Conservation (phyloP, 2,888 invertebrate species). For the Tillus elongatus region DNA sequence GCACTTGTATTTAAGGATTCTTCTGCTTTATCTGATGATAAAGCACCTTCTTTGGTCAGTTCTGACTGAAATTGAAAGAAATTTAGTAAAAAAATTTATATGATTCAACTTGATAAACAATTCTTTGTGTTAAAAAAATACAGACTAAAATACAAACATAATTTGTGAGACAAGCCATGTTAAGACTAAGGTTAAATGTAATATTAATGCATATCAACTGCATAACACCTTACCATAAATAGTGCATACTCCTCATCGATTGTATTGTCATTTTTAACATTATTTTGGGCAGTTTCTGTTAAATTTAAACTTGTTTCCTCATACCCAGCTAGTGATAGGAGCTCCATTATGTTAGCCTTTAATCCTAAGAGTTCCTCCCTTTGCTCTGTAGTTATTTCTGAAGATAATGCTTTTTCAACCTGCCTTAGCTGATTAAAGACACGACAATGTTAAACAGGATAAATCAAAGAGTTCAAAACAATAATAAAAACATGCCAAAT, state of each 20-base stretch:
- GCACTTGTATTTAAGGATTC: neutral
- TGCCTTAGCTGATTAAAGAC: constrained; percentile 59
- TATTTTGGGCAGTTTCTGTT: neutral
- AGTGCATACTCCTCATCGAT: constrained; percentile 54
- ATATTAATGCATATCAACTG: constrained; percentile 4
- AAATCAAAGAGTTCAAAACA: too few relatives aligned
- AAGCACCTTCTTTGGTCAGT: constrained; percentile 35
- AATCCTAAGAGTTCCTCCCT: constrained; percentile 30
- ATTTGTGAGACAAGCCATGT: neutral
- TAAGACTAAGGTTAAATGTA: too few relatives aligned
- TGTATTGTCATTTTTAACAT: constrained; percentile 13
- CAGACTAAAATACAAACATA: too few relatives aligned
- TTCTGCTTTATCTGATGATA: too few relatives aligned
- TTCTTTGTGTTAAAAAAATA: too few relatives aligned
- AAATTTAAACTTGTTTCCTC: constrained; percentile 4
- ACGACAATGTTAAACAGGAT: too few relatives aligned
- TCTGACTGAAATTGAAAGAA: too few relatives aligned
- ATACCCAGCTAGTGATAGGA: constrained; percentile 22
- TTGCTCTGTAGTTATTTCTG: constrained; percentile 43
- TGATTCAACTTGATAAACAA: too few relatives aligned
- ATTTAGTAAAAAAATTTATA: too few relatives aligned
- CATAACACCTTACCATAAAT: constrained; percentile 50
- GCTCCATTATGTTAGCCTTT: constrained; percentile 25
- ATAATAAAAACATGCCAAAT: too few relatives aligned
- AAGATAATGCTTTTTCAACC: constrained; percentile 51